A percentile compares a stretch with the other conserved stretches of the same genome.
Conservation (phyloP, 2,797 vertebrate genomes). For the Rhinella marina region DNA sequence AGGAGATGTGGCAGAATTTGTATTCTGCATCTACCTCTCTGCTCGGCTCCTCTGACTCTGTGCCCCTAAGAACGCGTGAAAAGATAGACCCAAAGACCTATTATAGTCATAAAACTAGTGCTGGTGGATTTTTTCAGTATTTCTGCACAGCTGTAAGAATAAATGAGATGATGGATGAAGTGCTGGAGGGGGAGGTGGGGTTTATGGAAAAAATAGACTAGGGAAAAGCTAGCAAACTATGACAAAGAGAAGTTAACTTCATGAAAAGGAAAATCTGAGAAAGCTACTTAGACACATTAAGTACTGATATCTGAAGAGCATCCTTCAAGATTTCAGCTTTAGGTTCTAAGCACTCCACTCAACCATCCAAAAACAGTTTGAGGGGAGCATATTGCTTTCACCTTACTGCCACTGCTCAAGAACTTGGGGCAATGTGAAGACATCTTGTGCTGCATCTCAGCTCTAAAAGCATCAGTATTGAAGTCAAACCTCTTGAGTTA, state of each 20-base stretch:
- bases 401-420: background rate
- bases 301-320: too few relatives aligned
- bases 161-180: conserved; percentile 29
- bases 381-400: background rate
- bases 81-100: conserved; percentile 8
- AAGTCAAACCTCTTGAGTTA: too few relatives aligned
- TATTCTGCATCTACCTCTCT: background rate
- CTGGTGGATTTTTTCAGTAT: conserved; percentile 25
- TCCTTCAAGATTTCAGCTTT: too few relatives aligned
- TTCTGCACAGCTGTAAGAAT: conserved; percentile 42
- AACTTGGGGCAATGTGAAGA: background rate
- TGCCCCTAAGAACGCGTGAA: conserved; percentile 17
- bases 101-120: conserved; percentile 31
- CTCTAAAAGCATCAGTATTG: too few relatives aligned
- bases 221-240: background rate
- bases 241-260: background rate
- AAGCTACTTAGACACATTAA: background rate
- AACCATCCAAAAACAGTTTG: background rate
- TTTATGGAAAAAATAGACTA: conserved; percentile 28
- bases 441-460: too few relatives aligned
- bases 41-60: background rate
- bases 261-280: conserved; percentile 14
- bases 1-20: background rate
- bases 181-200: conserved; percentile 7
- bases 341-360: too few relatives aligned